Evolutionary conservation across 2,113 vertebrate genomes (phyloP), one percentile per base, ranked within the genome.

Genomic region (Polyodon spathula): DNA sequence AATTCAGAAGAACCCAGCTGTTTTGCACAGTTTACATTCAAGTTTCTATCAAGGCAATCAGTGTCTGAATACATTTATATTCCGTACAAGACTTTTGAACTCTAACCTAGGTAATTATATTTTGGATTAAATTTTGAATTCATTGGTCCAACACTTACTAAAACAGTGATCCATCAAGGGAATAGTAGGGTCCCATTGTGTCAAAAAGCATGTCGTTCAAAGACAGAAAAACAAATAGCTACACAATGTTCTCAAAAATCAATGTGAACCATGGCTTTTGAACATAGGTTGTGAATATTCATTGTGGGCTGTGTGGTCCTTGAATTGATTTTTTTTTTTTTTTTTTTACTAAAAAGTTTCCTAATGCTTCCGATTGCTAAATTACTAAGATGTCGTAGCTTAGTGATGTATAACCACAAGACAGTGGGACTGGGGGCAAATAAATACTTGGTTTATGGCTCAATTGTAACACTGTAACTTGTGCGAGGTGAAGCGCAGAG

Each of bases 201-300:
- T 37, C 43, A 40, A n/a, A 6, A 63, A 16, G 40, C 55, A 39
- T 16, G 48, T 61, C 10, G 50, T 43, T 46, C 62, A 60, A 56
- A 65, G 14, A 42, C 51, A 48, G 6, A 37, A 59, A 67, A 51
- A 56, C 42, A 63, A 67, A 61, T 59, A 62, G 62, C 58, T 62
- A 56, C 66, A 65, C 51, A 68, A 67, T 63, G 63, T 54, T 68
- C 65, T 40, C 54, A 15, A 68, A 63, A 66, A 75, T 74, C 67
- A 66, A 66, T 68, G 54, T 46, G 27, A 53, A 51, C 38, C 42
- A 42, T 70, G 63, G 58, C 61, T 55, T 65, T 63, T 62, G 60
- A 69, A 37, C 44, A 50, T 7, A 51, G 17, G 14, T 51, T 64
- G 72, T 63, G 70, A 75, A 70, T 72, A 72, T 72, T 72, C 59